Evolutionary conservation across 2,888 invertebrate genomes (phyloP), one percentile per base, ranked within the genome.

Genomic region (Temnothorax ravouxi): DNA sequence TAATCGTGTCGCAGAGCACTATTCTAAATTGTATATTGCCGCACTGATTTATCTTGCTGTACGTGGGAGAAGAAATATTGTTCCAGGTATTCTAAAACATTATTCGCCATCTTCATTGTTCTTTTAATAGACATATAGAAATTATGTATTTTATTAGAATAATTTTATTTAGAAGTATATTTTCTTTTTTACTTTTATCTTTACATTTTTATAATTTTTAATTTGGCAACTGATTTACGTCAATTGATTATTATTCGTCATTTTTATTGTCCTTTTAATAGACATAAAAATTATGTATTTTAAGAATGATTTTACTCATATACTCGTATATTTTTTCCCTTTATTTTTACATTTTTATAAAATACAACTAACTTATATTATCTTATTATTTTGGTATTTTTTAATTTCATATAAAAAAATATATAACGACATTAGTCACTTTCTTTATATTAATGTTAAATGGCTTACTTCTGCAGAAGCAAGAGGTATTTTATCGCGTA

Each of bases 11-110:
- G 86, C 86, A 21, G 77, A 83, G 29, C 67, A 84, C 72, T 83
- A 84, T 83, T 75, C 72, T 61, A 69, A 75, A 82, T 82, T 74
- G 77, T 81, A 84, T 66, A 72, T 69, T 66, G 59, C 64, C 83
- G 83, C 85, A 87, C 82, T 85, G 88, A 88, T 88, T 88, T 77
- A 79, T 75, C 54, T 80, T 50, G 67, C n/a, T 38, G n/a, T 34
- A 52, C 80, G 75, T 47, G 80, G 61, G n/a, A 44, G 71, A 82
- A 71, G 69, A 76, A n/a, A 44, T 25, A 38, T 18, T 66, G 8
- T 66, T 38, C 18, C 15, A 52, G 25, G 47, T 25, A 66, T n/a
- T 18, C 6, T 67, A n/a, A 44, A 41, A 18, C 21, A n/a, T 18
- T 50, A 21, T 47, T 25, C 25, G 18, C 25, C 25, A 18, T 47